A percentile compares a stretch with the other conserved stretches of the same genome.
Conservation (phyloP, 2,797 vertebrate species). For the Xenopus petersii region DNA sequence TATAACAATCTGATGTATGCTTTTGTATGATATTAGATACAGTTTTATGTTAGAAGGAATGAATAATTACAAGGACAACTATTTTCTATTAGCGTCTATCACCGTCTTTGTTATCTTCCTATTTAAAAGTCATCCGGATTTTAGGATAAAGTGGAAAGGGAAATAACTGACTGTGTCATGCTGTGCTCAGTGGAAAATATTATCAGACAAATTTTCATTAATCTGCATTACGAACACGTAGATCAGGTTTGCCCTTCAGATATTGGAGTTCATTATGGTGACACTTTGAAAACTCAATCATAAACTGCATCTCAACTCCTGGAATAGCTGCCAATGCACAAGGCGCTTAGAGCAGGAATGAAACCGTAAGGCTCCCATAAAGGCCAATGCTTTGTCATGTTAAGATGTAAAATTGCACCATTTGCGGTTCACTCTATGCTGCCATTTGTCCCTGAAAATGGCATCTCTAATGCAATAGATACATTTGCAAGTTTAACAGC, state of each 20-base stretch:
- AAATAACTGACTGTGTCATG: background rate
- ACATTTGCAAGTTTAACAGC: no score
- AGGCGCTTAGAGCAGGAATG: constrained; percentile 34
- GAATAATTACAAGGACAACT: no score
- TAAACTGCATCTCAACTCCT: constrained; percentile 28
- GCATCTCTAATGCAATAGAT: constrained; percentile 24
- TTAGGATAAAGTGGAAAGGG: no score
- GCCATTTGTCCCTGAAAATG: constrained; percentile 39
- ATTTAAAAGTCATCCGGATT: no score
- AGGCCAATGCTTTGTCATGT: constrained; percentile 41
- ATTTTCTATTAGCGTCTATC: no score
- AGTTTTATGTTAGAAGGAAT: no score
- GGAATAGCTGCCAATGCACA: constrained; percentile 28
- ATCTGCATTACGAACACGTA: constrained; percentile 18
- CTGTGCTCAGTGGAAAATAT: background rate
- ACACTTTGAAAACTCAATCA: constrained; percentile 42
- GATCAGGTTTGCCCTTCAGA: constrained; percentile 31
- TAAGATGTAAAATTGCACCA: constrained; percentile 38
- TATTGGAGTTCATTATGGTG: constrained; percentile 39
- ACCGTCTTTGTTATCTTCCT: no score
- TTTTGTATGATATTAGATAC: no score
- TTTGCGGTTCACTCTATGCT: constrained; percentile 29
- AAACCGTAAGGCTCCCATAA: constrained; percentile 34
- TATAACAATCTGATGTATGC: no score
- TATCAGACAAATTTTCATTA: background rate